Conservation (phyloP, 2,888 invertebrate species). For the Rugalucina vietnamica region DNA sequence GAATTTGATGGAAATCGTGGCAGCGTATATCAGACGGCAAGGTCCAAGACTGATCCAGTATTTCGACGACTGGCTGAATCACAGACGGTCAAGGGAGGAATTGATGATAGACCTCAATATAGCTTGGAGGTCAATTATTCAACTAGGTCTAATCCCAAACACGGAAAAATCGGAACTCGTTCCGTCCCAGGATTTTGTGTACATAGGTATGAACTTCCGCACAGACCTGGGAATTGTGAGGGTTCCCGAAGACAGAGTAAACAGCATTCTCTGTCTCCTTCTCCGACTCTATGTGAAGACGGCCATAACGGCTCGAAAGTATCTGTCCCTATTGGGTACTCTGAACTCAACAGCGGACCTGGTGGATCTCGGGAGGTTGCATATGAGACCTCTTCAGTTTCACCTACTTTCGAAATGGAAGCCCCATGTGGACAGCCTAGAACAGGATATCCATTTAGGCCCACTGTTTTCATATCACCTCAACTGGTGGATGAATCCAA, state of each 20-base stretch:
- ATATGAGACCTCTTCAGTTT: neutral
- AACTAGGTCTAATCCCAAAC: neutral
- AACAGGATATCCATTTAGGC: neutral
- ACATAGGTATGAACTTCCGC: neutral
- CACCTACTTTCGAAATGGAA: neutral
- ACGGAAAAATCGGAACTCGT: neutral
- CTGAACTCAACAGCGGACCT: neutral
- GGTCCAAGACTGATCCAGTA: neutral
- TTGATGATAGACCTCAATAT: neutral
- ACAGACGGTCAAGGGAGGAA: conserved; percentile 3
- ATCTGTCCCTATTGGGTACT: neutral
- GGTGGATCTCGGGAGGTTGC: neutral
- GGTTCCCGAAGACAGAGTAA: neutral
- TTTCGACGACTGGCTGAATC: conserved; percentile 3
- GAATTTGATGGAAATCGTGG: neutral
- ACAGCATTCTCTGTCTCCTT: neutral
- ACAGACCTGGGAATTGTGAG: neutral
- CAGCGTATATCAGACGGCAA: neutral
- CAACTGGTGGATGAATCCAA: neutral
- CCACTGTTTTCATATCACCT: neutral
- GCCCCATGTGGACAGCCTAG: neutral
- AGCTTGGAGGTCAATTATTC: neutral
- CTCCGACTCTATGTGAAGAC: neutral
- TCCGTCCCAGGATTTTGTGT: neutral
- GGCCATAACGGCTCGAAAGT: neutral